phyloP scores from a whole-genome alignment of 2,797 vertebrate genomes.

The Oryzias sinensis region DNA sequence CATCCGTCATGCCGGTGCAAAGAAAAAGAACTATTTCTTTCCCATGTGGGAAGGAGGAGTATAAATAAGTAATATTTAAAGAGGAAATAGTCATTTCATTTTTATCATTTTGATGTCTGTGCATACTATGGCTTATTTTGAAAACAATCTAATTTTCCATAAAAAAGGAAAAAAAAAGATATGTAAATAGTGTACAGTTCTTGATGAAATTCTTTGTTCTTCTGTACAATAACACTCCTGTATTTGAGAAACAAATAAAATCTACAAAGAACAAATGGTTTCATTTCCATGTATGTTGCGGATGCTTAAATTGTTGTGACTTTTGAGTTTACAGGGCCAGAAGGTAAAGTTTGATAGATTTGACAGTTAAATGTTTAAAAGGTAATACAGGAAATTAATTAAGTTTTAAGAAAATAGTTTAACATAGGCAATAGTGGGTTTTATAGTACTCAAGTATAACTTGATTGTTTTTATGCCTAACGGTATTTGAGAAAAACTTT shows the following conservation, averaged over 20 bases:
- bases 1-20: conserved; percentile 77
- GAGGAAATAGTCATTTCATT: conserved; percentile 81
- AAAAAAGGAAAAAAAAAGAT: conserved; percentile 69
- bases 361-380: too few species aligned
- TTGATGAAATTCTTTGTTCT: conserved; percentile 83
- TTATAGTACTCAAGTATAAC: too few species aligned
- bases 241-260: conserved; percentile 89
- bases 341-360: too few species aligned
- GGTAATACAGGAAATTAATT: too few species aligned
- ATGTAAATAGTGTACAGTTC: conserved; percentile 88
- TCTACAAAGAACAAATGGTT: conserved; percentile 75
- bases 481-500: too few species aligned
- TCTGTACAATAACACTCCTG: conserved; percentile 86
- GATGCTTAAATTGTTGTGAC: too few species aligned
- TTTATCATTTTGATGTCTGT: conserved; percentile 84
- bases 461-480: too few species aligned
- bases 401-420: too few species aligned
- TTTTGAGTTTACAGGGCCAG: too few species aligned
- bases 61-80: conserved; percentile 86
- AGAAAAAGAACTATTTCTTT: conserved; percentile 76
- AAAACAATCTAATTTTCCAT: conserved; percentile 85
- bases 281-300: conserved; percentile 17
- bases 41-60: conserved; percentile 72
- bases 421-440: too few species aligned
- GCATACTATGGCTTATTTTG: conserved; percentile 86